Evolutionary conservation across 2,113 vertebrate genomes (phyloP), one percentile per base, ranked within the genome.

Genomic region (Erpornis zantholeuca): DNA sequence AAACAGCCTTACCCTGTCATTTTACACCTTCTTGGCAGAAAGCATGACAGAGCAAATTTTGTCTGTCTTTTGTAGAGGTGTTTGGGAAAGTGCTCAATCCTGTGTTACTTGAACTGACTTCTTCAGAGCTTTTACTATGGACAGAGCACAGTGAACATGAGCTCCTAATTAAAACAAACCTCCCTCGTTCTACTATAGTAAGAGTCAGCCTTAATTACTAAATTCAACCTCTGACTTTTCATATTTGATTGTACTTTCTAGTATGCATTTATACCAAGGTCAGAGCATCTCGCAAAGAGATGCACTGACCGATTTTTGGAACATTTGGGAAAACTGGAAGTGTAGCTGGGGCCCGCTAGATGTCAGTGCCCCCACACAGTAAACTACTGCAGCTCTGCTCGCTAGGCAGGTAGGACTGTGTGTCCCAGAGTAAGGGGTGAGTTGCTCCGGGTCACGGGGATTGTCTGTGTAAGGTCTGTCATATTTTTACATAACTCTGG

Each of bases 291-390:
- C 11, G 0, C 14, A 71, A 49, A 57, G 53, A 38, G 3, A 56
- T 23, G 45, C 44, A 76, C 59, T 82, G 42, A 28, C 23, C 12
- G 1, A 18, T 47, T 77, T 79, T 63, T 42, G 42, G 22, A 64
- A 38, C 27, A 9, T 42, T 60, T 78, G 72, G 38, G 36, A 59
- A 72, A 88, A n/a, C 14, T 65, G 57, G 20, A 59, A 45, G 19
- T 49, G n/a, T 31, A 65, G 15, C 24, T 78, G 27, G 6, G 82
- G 64, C 53, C 92, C 97, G 86, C 88, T 84, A 97, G 97, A 75
- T 95, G 97, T 95, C 97, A 97, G 90, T 66, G 75, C n/a, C 15
- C 10, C 54, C 47, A 40, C 53, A 35, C 59, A 11, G 17, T 9
- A 36, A 11, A 10, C 5, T 66, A 0, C 27, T 57, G 25, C 63